Base-by-base conservation (phyloP, 2,888 invertebrate species). In the Cremastobaeus sp. region DNA sequence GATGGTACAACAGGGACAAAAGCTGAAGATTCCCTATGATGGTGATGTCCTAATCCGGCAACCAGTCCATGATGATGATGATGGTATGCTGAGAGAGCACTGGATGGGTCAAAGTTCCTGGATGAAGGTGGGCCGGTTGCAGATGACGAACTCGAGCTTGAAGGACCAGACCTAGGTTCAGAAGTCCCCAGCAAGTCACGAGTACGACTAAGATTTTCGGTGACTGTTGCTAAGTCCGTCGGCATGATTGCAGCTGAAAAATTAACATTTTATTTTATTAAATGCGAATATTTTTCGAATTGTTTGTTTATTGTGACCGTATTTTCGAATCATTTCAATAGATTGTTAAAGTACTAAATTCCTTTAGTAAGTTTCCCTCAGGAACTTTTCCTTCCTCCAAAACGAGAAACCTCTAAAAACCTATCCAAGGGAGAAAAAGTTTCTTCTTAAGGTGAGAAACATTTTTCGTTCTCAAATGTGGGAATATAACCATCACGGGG, bases 1-100 rank as follows among this genome's bases (percentile, higher is more conserved):
- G 94, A 93, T 8, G 96, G 96, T 64, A 96, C 93, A 54, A 96
- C 96, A 25, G 96, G 95, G 52, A 95, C 95, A 87, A 96, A 96
- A 0, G 96, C 96, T 9, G 95, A 95, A 5, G 93, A 91, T 88
- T 95, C 95, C 37, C 94, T 90, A 85, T 94, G 94, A 50, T 92
- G 90, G 52, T 89, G 89, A 79, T 85, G 79, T 62, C 84, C 85
- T 25, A 85, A 76, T 20, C 84, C 81, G 3, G 83, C 80, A 3
- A 84, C 85, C 41, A 85, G 76, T 25, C 83, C 81, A 68, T 85
- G 85, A 88, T 88, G 89, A 82, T 92, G 92, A 78, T 93, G 91
- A 78, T 92, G 93, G 82, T 93, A 93, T 30, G 92, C 83, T n/a
- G 85, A 90, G 76, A 92, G 77, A 11, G 90, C 89, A 74, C 92